These are phyloP conservation scores for Strix uralensis DNA, from an alignment of 2,113 vertebrate genomes.

Conservation along the genomic window DNA sequence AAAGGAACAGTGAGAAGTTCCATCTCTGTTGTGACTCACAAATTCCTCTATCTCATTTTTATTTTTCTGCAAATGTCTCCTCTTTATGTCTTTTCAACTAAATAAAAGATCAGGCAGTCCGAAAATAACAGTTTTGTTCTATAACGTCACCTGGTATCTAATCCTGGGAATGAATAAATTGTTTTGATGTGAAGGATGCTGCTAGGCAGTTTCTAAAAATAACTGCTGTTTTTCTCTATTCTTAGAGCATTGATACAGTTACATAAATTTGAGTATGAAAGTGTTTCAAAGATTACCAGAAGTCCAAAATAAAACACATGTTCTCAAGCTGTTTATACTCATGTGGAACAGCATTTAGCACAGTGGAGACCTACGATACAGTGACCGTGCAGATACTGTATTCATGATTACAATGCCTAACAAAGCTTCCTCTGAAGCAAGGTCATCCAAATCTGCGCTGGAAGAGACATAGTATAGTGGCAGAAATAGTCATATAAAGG, in stretches of 20 bases:
- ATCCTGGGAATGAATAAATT: neutral
- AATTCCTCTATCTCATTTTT: neutral
- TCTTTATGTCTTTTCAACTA: neutral
- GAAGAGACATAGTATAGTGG: neutral
- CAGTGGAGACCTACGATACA: neutral
- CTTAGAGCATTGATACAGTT: neutral
- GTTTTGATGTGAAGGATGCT: neutral
- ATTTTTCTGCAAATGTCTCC: neutral
- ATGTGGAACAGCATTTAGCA: neutral
- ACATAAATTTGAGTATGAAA: neutral
- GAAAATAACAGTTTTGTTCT: conserved; percentile 5
- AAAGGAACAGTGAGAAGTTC: neutral
- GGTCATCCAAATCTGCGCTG: neutral
- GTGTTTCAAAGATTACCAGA: neutral
- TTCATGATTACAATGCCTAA: neutral
- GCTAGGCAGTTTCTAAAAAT: neutral
- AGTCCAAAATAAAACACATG: neutral
- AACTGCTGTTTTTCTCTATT: neutral
- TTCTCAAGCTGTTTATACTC: neutral
- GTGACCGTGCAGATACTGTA: neutral
- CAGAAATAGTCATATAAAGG: neutral
- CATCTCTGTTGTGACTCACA: neutral
- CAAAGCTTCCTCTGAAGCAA: neutral
- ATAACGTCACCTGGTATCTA: neutral
- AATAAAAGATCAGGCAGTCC: neutral